Percentiles rank a stretch among this genome's conserved stretches.
Conservation (phyloP, 2,113 vertebrate species). For the Peromyscus leucopus region DNA sequence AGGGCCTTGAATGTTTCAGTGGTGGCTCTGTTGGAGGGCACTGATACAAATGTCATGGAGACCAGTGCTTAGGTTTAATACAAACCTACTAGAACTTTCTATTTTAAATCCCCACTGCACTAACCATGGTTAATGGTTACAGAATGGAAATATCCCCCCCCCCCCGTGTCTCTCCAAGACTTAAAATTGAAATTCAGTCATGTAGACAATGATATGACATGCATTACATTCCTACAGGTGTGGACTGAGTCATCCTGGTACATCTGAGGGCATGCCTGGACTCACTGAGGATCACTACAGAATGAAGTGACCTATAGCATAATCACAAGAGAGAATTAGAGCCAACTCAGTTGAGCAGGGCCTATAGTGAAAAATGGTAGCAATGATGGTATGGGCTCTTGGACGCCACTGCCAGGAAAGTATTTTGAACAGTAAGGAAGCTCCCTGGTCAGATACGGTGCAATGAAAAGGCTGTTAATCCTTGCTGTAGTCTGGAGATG, state of each 20-base stretch:
- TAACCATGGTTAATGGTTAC: not conserved
- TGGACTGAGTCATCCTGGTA: not conserved
- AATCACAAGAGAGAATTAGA: not conserved
- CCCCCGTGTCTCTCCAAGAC: not conserved
- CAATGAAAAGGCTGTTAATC: not conserved
- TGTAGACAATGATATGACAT: not conserved
- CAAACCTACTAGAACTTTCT: not conserved
- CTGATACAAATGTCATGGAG: not conserved
- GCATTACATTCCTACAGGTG: not conserved
- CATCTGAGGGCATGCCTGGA: not conserved
- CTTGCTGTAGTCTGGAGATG: not conserved
- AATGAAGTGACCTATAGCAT: accelerated
- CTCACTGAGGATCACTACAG: not conserved
- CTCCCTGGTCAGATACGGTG: not conserved
- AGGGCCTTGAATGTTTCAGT: not conserved
- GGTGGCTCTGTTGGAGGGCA: not conserved
- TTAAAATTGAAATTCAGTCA: constrained; percentile 23
- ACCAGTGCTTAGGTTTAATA: not conserved
- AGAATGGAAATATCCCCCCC: not conserved
- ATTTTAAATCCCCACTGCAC: not conserved
- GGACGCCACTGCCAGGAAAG: not conserved
- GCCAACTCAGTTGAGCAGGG: not conserved
- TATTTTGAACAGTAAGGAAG: not conserved
- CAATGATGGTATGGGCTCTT: not conserved
- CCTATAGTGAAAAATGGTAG: not conserved